Base-by-base conservation (phyloP, 2,113 vertebrate species). In the pig (Sus scrofa) region DNA sequence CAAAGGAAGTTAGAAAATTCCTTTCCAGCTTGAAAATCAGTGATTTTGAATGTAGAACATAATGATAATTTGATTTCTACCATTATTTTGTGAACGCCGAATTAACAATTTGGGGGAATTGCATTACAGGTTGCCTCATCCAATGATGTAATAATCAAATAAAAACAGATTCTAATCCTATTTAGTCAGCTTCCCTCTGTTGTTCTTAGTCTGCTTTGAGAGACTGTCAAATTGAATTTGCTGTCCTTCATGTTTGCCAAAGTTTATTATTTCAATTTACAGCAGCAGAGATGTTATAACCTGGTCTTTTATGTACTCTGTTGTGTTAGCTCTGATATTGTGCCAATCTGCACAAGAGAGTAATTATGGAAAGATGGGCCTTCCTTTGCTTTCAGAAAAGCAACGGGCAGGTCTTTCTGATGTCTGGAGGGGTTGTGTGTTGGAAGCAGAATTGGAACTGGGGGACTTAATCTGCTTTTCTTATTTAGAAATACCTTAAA, bases 201-300 rank as follows among this genome's bases (percentile, higher is more conserved):
- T 98, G 96, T 97, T 97, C 89, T 91, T 83, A 32, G 78, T 86
- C 95, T 87, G 96, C 95, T 97, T 93, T 92, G 93, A 97, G 97
- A 96, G 58, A 77, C 60, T 90, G 95, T 97, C 97, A 97, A 96
- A 97, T 95, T 97, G 95, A 97, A 96, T 98, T 95, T 98, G 63
- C 87, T 94, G 90, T 97, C 91, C 83, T 98, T 75, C 9, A 30
- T 96, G 98, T 97, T 97, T 97, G 96, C 96, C 91, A 95, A 96
- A 97, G 94, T 97, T 97, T 98, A 96, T 97, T 97, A 97, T 97
- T 97, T 97, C 97, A 96, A 83, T 97, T 97, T 97, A 96, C 52
- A 87, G 84, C 83, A 84, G 94, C 93, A 96, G 78, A 95, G 91
- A 96, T 97, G 95, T 93, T 97, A 81, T 94, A 97, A 96, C 95